phyloP scores from a whole-genome alignment of 2,797 vertebrate genomes.

The Sarcophilus harrisii region DNA sequence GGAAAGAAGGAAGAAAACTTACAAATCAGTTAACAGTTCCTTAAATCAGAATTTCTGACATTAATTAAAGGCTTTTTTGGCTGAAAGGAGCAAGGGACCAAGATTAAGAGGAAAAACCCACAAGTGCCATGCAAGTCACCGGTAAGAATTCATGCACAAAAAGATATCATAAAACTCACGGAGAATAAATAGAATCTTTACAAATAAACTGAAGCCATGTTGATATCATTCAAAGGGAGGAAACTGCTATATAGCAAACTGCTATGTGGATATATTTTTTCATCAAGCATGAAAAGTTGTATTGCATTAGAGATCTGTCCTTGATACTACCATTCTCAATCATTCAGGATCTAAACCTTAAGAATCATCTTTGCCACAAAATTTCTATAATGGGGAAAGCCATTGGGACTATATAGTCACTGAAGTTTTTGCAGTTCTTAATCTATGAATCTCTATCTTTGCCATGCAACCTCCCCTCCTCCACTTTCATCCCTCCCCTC shows the following conservation, averaged over 20 bases:
- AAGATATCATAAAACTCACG: neutral
- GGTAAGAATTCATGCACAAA: neutral
- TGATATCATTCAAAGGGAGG: neutral
- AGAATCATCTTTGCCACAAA: neutral
- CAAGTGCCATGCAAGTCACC: neutral
- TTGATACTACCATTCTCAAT: neutral
- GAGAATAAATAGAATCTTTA: neutral
- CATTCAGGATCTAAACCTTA: neutral
- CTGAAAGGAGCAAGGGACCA: neutral
- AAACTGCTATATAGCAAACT: neutral
- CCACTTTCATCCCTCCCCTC: neutral
- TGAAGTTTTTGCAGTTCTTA: neutral
- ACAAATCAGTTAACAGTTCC: constrained; percentile 39
- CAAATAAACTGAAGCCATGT: neutral
- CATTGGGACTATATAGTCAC: neutral
- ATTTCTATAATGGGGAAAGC: neutral
- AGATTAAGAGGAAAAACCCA: neutral
- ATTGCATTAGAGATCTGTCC: neutral
- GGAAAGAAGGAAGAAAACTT: constrained; percentile 62
- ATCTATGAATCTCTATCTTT: neutral
- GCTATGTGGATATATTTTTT: neutral
- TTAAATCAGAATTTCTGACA: constrained; percentile 58
- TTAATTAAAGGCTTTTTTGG: neutral
- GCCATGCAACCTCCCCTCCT: no score
- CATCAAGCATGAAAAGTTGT: neutral